Evolutionary conservation across 1,140 invertebrate species (phyloP), one percentile per base, ranked within the genome.

Genomic region (Drosophila ironensis): DNA sequence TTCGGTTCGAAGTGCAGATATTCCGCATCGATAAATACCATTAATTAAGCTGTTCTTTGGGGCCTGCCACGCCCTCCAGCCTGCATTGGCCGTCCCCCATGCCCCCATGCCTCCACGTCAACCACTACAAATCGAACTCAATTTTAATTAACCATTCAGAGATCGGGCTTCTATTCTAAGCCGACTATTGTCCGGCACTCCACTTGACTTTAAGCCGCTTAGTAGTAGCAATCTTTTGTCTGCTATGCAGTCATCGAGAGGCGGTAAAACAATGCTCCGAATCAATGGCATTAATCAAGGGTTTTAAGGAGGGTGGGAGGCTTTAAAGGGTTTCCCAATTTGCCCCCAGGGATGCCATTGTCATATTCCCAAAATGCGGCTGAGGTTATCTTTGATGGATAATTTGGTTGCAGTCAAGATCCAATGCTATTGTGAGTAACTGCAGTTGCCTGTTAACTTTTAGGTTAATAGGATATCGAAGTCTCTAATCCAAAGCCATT

Each of bases 21-120:
- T 84, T 84, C 51, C 80, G 64, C 74, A 86, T 78, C 78, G 78
- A 84, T 84, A 84, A 84, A 84, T 84, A 78, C 69, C 74, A 84
- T 74, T 84, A 84, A 84, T 84, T 86, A 86, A 84, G 80, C 77
- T 84, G 78, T 84, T 84, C 74, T 53, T 73, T 72, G 61, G 68
- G 46, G 52, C 12, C 52, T 24, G 54, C 54, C 77, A 46, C 78
- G 53, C 77, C 77, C 68, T n/a, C n/a, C n/a, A n/a, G n/a, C n/a
- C n/a, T n/a, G n/a, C 51, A 24, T 24, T 46, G 11, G 30, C 7
- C 30, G n/a, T 12, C 3, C 30, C 30, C n/a, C 11, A 7, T 17
- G 14, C 24, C 30, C 30, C 27, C 37, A 9, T 3, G 7, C 70
- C 30, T 41, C 52, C 54, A 57, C n/a, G n/a, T n/a, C n/a, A n/a